Base-by-base conservation (phyloP, 1,140 invertebrate genomes). In the Drosophila willistoni region DNA sequence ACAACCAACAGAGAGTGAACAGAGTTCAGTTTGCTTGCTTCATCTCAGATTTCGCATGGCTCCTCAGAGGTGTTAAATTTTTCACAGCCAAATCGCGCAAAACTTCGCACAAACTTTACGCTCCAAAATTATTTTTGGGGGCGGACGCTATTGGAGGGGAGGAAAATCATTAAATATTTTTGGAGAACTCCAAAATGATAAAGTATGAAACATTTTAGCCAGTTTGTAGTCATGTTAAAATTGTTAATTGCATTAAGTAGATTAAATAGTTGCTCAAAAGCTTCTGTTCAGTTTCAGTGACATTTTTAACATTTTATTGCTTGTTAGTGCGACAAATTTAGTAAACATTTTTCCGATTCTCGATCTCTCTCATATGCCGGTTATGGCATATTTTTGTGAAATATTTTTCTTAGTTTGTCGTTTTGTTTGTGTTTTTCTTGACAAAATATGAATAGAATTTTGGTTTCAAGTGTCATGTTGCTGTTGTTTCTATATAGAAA, bases 241-340 rank as follows among this genome's bases (percentile, higher is more conserved):
- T 90, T 90, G 80, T 90, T 90, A 90, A 90, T 90, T 90, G 83
- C 77, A 90, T 90, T 90, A 90, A 90, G 74, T 90, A 90, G 84
- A 87, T 89, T 87, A 87, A 87, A 87, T 89, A 86, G 83, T 80
- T 86, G 79, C 63, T 66, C 76, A 60, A 71, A 71, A 9, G 67
- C 69, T 75, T 74, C 44, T 51, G 44, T 51, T 51, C 44, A 51
- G 44, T 51, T 12, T 51, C 44, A 51, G n/a, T 75, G 76, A 77
- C 79, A 90, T 90, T 90, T 90, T 86, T 86, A 86, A 90, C 87
- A 90, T 90, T 90, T 90, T 90, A 90, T 90, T 90, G 86, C 86
- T 90, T 90, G 86, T 90, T 90, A 90, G 82, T 80, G 87, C 82
- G 87, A 86, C 86, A 90, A 90, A 86, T 90, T 90, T 90, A 90